Evolutionary conservation across 2,113 vertebrate species (phyloP), one percentile per base, ranked within the genome.

Genomic region (Orycteropus afer): DNA sequence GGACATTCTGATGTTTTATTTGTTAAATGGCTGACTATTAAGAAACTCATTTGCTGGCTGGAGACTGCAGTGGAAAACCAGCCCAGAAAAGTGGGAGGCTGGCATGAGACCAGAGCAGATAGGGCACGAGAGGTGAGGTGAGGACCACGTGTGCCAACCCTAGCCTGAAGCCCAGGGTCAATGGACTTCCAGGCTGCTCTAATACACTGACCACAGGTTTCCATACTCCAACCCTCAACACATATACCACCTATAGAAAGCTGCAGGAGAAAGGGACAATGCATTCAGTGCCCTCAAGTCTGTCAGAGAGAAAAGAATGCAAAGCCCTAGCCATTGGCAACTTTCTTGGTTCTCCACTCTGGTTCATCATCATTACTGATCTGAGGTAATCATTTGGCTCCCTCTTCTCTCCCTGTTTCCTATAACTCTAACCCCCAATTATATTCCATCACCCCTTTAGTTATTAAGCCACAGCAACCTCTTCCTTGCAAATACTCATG

Each of bases 1-100:
- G 92, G 92, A 84, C 89, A 77, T 83, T 93, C 81, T 88, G 85
- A 71, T 76, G 81, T 91, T 96, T 78, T 93, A 91, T 88, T 79
- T 87, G 74, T 59, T 12, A 76, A 96, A 53, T 17, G 49, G 82
- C 63, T 61, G 57, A 76, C 81, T 90, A 29, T 17, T 59, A 89
- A 42, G 89, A 71, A 22, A 93, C 42, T 95, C 45, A 74, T 74
- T 95, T 65, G 40, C 89, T 94, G 92, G 84, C 93, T 92, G 86
- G 81, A 89, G 55, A 82, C 57, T 85, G 7, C 15, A 93, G 40
- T 14, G 5, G 17, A 86, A 90, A 96, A 90, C 87, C 37, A 84
- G 34, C 53, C 45, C 93, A 77, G 95, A 77, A 89, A 96, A 92
- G 82, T 89, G 34, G 13, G n/a, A 87, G 93, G 74, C 53, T 90